Evolutionary conservation across 2,888 invertebrate species (phyloP).

Genomic region (Heliconius cydno): DNA sequence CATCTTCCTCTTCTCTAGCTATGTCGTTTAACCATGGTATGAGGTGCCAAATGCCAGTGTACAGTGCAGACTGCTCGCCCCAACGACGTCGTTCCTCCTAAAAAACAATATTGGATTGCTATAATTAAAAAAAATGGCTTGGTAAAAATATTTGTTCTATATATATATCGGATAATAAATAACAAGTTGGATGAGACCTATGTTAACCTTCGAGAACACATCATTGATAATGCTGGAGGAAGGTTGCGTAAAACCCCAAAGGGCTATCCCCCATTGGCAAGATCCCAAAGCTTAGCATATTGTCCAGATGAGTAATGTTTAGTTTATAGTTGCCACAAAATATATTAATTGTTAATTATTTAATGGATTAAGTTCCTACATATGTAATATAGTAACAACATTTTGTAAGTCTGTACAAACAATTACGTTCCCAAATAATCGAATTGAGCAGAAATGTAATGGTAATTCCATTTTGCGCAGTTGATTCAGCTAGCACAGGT

Average conservation of each 20-base stretch:
- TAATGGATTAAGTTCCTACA: no score
- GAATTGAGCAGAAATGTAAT: neutral
- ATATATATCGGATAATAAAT: neutral
- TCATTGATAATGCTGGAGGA: no score
- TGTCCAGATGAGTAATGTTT: no score
- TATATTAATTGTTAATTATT: no score
- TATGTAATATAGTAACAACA: no score
- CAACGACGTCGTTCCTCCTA: slow-evolving; percentile 68
- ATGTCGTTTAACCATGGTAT: slow-evolving; percentile 67
- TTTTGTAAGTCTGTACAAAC: neutral
- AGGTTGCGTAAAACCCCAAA: no score
- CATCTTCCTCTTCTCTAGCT: slow-evolving; percentile 58
- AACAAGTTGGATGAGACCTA: no score
- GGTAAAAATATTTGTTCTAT: neutral
- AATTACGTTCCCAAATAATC: slow-evolving; percentile 5
- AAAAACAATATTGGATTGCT: slow-evolving; percentile 28
- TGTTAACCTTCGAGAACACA: no score
- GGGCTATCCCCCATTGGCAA: no score
- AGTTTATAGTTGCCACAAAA: neutral
- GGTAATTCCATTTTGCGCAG: slow-evolving; percentile 24
- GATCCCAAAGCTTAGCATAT: no score
- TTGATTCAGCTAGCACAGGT: slow-evolving; percentile 29
- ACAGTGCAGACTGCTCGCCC: slow-evolving; percentile 68
- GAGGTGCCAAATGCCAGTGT: slow-evolving; percentile 71
- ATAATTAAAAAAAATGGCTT: neutral